Conservation (phyloP, 2,797 vertebrate species). For the Sternarchorhynchus goeldii region DNA sequence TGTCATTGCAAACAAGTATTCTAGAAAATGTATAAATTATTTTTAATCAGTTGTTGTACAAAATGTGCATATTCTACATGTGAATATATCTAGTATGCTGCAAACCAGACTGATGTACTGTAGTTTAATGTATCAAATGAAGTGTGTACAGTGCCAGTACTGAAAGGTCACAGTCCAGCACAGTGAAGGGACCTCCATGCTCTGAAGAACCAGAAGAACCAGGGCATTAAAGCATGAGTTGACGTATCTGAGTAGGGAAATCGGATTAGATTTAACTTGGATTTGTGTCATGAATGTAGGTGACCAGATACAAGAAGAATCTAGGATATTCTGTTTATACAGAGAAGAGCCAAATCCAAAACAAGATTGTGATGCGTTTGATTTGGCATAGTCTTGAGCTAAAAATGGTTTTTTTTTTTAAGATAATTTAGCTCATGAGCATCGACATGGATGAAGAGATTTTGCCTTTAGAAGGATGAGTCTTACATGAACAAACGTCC, state of each 20-base stretch:
- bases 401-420: neutral
- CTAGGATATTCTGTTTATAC: slow-evolving; percentile 62
- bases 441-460: too few species aligned
- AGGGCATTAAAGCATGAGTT: too few species aligned
- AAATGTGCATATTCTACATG: slow-evolving; percentile 74
- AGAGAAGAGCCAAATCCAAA: neutral
- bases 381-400: neutral
- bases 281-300: too few species aligned
- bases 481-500: too few species aligned
- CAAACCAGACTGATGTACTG: slow-evolving; percentile 40
- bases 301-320: too few species aligned
- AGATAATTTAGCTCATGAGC: neutral
- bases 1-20: slow-evolving; percentile 40
- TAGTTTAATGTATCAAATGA: neutral
- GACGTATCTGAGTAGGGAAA: too few species aligned
- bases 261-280: too few species aligned
- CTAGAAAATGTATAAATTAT: slow-evolving; percentile 60
- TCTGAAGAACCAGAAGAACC: too few species aligned
- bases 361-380: neutral
- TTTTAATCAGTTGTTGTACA: slow-evolving; percentile 71
- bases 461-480: too few species aligned
- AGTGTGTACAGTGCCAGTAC: too few species aligned
- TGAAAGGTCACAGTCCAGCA: too few species aligned
- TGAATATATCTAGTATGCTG: slow-evolving; percentile 68
- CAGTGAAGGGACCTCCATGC: too few species aligned